Conservation (phyloP, 2,113 vertebrate species). For the Dunckerocampus dactyliophorus region DNA sequence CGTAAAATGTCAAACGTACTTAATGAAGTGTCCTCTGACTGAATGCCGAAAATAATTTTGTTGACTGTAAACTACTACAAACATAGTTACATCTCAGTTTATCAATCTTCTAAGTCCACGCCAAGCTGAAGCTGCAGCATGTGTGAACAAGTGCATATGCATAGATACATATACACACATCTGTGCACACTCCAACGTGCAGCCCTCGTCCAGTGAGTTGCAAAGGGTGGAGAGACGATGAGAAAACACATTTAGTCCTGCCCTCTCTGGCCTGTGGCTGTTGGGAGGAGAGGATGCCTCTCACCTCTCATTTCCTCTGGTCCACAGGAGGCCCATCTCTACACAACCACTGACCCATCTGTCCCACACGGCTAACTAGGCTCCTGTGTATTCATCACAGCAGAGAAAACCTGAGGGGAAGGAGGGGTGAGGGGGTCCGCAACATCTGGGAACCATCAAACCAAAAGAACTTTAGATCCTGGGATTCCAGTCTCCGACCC, state of each 20-base stretch:
- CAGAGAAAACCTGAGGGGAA: conserved; percentile 44
- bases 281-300: conserved; percentile 52
- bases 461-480: conserved; percentile 64
- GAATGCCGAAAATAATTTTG: neutral
- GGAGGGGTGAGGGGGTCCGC: conserved; percentile 46
- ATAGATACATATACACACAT: conserved; percentile 2
- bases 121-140: neutral
- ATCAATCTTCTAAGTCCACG: neutral
- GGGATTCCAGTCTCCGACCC: conserved; percentile 61
- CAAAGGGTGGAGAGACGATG: conserved; percentile 24
- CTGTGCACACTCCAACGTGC: conserved; percentile 8
- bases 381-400: conserved; percentile 66
- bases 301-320: conserved; percentile 62
- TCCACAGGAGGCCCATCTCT: conserved; percentile 70
- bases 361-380: conserved; percentile 60
- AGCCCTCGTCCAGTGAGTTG: conserved; percentile 6
- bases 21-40: neutral
- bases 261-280: conserved; percentile 52
- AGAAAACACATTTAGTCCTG: conserved; percentile 47
- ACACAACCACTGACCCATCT: conserved; percentile 64
- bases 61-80: conserved; percentile 1
- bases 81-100: neutral
- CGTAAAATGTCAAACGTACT: neutral
- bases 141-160: neutral
- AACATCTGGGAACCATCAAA: conserved; percentile 86